A percentile compares a stretch with the other conserved stretches of the same genome.
Evolutionary conservation across 2,797 vertebrate genomes (phyloP).

Genomic region (Falco columbarius): DNA sequence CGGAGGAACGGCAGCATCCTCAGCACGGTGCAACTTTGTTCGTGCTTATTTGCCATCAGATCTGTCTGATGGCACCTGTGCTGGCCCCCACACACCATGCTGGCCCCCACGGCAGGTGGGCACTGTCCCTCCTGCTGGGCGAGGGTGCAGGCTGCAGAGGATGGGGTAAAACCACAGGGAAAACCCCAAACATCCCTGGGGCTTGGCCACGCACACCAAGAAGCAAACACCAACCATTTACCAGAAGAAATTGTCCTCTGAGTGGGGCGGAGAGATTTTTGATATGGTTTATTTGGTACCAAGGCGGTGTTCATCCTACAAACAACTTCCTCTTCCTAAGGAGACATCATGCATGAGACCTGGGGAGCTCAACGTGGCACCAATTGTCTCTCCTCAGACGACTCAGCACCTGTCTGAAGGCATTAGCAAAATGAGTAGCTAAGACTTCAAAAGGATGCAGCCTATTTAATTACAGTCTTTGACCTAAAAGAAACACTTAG

Average conservation of each 20-base stretch:
- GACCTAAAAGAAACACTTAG: conserved; percentile 36
- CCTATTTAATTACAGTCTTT: conserved; percentile 13
- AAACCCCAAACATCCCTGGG: not conserved
- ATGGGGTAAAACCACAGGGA: not conserved
- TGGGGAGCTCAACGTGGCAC: not conserved
- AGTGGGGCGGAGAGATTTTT: not conserved
- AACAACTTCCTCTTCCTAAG: not conserved
- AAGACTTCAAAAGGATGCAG: conserved; percentile 30
- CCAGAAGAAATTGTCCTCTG: not conserved
- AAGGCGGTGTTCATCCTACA: not conserved
- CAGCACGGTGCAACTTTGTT: accelerated
- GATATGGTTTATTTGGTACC: not conserved
- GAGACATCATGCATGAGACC: not conserved
- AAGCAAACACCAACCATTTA: not conserved
- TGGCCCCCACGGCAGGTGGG: not conserved
- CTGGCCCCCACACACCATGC: not conserved
- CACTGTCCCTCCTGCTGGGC: accelerated
- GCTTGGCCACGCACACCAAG: not conserved
- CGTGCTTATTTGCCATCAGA: not conserved
- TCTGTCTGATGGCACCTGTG: accelerated
- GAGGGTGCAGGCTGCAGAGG: not conserved
- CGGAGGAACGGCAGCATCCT: not conserved
- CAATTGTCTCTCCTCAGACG: not conserved
- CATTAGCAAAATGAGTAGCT: conserved; percentile 35
- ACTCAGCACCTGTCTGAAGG: conserved; percentile 4